Conservation (phyloP, 2,113 vertebrate genomes). For the Brevimyrus niger region DNA sequence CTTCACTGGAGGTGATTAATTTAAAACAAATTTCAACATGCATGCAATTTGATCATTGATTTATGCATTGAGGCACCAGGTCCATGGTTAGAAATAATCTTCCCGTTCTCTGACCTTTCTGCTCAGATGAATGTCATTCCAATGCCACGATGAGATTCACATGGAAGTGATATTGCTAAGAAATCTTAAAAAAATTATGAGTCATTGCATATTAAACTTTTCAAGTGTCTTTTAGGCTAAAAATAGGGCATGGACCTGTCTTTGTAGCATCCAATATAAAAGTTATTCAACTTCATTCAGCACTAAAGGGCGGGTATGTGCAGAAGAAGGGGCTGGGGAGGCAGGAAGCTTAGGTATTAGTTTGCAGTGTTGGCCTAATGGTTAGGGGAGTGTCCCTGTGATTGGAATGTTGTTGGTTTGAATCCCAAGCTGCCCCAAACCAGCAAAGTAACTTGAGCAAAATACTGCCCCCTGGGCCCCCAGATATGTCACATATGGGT, state of each 20-base stretch:
- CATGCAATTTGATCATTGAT: neutral
- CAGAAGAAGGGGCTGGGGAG: neutral
- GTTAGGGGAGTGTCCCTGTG: too few relatives aligned
- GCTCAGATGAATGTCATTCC: neutral
- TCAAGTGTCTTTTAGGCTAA: neutral
- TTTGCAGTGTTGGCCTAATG: too few relatives aligned
- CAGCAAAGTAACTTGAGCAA: too few relatives aligned
- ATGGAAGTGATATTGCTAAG: neutral
- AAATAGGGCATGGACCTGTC: neutral
- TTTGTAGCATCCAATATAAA: neutral
- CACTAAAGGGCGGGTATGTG: neutral
- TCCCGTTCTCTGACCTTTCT: neutral
- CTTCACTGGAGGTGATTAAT: neutral
- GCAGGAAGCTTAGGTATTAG: too few relatives aligned
- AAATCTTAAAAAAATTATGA: neutral
- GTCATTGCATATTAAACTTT: neutral
- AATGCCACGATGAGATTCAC: neutral
- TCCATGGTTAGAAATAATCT: neutral
- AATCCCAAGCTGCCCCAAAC: too few relatives aligned
- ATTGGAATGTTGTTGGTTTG: too few relatives aligned
- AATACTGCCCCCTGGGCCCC: too few relatives aligned
- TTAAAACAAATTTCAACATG: neutral
- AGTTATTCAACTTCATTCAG: neutral
- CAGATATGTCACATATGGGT: too few relatives aligned
- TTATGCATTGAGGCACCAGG: neutral